Percentiles rank a stretch among this genome's conserved stretches.
These are phyloP conservation scores for Tipula confusa DNA, from an alignment of 2,888 invertebrate genomes.

Conservation along the genomic window DNA sequence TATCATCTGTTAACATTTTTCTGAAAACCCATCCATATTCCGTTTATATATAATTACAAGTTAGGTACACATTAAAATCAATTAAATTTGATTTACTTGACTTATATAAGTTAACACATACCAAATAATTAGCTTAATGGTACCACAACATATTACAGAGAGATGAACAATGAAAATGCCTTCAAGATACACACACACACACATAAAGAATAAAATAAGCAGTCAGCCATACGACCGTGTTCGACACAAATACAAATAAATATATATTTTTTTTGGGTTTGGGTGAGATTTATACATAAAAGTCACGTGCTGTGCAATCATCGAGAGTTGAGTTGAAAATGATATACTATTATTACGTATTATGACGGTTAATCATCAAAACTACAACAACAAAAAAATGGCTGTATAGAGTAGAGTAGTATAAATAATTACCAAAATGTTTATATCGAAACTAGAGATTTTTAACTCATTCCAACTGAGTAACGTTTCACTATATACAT, in stretches of 20 bases:
- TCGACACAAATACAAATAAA: no score
- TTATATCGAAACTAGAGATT: background rate
- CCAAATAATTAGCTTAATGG: background rate
- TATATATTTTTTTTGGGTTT: background rate
- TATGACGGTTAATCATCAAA: conserved; percentile 4
- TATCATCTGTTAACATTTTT: background rate
- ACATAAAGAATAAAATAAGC: background rate
- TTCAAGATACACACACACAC: background rate
- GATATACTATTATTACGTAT: background rate
- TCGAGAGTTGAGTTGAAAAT: background rate
- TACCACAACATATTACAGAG: background rate
- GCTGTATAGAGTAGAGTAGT: background rate
- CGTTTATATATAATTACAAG: background rate
- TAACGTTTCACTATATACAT: background rate
- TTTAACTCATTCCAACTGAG: background rate
- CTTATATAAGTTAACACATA: background rate
- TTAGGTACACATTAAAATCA: background rate
- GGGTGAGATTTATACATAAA: background rate
- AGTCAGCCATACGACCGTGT: background rate
- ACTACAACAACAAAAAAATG: background rate
- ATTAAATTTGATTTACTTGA: conserved; percentile 15
- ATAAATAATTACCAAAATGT: conserved; percentile 25
- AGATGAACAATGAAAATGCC: background rate
- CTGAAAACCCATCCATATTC: background rate
- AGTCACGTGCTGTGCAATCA: background rate